Conservation (phyloP, 1,140 invertebrate species). For the Zaprionus kolodkinae region DNA sequence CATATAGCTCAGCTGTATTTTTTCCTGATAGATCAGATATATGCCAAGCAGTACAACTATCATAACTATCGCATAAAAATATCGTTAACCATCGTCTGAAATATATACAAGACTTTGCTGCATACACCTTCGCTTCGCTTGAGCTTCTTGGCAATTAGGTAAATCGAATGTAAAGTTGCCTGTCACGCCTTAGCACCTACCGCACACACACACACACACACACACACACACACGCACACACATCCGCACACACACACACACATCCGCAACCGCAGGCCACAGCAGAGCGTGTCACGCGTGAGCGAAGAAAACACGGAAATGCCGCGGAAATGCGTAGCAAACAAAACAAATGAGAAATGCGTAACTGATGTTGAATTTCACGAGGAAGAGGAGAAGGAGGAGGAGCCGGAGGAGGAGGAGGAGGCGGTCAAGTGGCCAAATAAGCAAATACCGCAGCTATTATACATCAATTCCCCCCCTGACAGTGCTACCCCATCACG, state of each 20-base stretch:
- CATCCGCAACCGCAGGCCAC: constrained; percentile 5
- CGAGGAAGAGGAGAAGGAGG: too few relatives aligned
- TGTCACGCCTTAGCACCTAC: constrained; percentile 62
- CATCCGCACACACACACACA: constrained; percentile 13
- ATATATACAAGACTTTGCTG: too few relatives aligned
- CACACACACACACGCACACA: constrained; percentile 6
- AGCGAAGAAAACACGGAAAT: constrained; percentile 37
- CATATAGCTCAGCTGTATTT: too few relatives aligned
- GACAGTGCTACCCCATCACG: background rate
- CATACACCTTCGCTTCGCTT: background rate
- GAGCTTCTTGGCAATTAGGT: constrained; percentile 55
- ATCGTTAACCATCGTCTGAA: too few relatives aligned
- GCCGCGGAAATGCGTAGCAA: constrained; percentile 3
- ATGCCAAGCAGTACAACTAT: background rate
- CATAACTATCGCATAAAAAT: background rate
- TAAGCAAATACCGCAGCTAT: constrained; percentile 27
- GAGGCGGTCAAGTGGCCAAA: constrained; percentile 59
- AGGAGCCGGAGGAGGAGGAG: constrained; percentile 10
- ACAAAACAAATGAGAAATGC: constrained; percentile 69
- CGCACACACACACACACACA: constrained; percentile 1
- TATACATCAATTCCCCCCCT: constrained; percentile 2
- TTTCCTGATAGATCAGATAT: too few relatives aligned
- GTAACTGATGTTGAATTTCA: constrained; percentile 77
- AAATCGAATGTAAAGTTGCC: constrained; percentile 69
- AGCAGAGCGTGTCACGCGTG: constrained; percentile 67